phyloP scores from a whole-genome alignment of 2,113 vertebrate genomes.

The Hippocampus comes region DNA sequence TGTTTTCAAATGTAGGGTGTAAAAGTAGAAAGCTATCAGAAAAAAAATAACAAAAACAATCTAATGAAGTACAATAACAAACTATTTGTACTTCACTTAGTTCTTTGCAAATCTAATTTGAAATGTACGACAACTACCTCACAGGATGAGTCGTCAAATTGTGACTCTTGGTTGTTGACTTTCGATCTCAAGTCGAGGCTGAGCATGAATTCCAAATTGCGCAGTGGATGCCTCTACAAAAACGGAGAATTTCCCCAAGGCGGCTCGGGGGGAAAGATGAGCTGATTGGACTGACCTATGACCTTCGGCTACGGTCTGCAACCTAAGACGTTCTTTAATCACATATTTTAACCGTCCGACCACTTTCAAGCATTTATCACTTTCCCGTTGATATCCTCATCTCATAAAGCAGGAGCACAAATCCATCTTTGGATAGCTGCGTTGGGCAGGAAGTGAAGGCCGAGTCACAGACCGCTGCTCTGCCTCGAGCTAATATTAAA shows the following conservation, averaged over 20 bases:
- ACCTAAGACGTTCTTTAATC: background rate
- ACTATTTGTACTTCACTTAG: too few relatives aligned
- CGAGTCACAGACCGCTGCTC: constrained; percentile 52
- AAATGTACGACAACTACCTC: background rate
- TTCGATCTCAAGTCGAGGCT: background rate
- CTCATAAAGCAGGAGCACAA: constrained; percentile 35
- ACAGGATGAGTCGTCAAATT: background rate
- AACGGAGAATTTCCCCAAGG: background rate
- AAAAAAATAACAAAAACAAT: too few relatives aligned
- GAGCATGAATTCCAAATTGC: background rate
- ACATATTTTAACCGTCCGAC: constrained; percentile 4
- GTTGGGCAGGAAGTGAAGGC: constrained; percentile 32
- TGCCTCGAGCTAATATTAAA: constrained; percentile 72
- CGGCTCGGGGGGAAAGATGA: background rate
- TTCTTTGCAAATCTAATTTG: background rate
- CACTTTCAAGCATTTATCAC: background rate
- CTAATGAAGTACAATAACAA: too few relatives aligned
- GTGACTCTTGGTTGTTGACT: background rate
- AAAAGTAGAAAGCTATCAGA: too few relatives aligned
- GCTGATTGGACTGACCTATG: background rate
- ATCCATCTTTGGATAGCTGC: constrained; percentile 30
- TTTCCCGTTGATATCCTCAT: constrained; percentile 8
- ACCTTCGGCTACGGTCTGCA: background rate
- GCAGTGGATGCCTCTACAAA: background rate
- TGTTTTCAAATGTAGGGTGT: background rate